These are phyloP conservation scores for Tholera decimalis DNA, from an alignment of 2,888 invertebrate species.

Conservation along the genomic window DNA sequence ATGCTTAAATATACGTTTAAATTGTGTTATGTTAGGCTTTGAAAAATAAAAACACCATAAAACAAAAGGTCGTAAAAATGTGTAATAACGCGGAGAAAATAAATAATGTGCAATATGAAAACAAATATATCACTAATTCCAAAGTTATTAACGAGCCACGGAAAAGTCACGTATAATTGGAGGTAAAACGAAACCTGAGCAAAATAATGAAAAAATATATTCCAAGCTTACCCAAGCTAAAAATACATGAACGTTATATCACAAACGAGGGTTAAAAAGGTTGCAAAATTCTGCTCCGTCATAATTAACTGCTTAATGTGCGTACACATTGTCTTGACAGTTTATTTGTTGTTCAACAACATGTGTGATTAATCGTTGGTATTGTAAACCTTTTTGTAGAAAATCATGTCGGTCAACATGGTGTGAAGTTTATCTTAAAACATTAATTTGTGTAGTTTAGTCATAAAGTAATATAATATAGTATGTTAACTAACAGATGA, in stretches of 20 bases:
- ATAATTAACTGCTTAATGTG: constrained; percentile 47
- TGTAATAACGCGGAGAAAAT: no score
- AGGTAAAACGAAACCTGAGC: background rate
- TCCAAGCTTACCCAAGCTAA: background rate
- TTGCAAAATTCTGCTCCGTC: constrained; percentile 48
- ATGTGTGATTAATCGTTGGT: constrained; percentile 40
- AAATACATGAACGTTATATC: constrained; percentile 10
- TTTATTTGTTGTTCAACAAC: constrained; percentile 40
- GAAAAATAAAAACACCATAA: no score
- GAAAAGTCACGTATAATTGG: background rate
- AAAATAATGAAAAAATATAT: background rate
- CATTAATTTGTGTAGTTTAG: no score
- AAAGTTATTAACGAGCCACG: no score
- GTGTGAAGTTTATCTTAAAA: background rate
- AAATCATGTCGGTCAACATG: background rate
- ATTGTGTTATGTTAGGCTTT: no score
- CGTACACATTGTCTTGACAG: constrained; percentile 41
- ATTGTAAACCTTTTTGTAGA: constrained; percentile 23
- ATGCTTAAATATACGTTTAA: no score
- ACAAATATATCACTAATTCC: no score
- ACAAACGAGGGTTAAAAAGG: constrained; percentile 34
- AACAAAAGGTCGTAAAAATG: no score
- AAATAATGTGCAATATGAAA: no score
- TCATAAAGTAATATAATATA: no score
- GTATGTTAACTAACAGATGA: no score